Base-by-base conservation (phyloP, 2,888 invertebrate genomes). In the Mesoligia furuncula region DNA sequence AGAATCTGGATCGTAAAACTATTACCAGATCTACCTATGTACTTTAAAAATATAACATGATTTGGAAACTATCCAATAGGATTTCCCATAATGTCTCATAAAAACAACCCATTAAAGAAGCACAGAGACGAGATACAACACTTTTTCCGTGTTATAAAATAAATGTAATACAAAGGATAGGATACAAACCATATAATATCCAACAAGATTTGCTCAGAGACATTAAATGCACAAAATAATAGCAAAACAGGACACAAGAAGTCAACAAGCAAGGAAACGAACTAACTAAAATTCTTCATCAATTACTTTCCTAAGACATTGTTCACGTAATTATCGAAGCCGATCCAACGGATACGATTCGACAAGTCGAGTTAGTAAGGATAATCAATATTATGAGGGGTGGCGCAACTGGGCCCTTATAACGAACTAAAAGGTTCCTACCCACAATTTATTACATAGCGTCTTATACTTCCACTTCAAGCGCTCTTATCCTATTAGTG, bases 401-500 rank as follows among this genome's bases (percentile, higher is more conserved):
- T 79, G 82, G 66, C 84, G 75, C 80, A 79, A 85, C 83, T 78
- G 73, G 77, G 75, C 80, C 80, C 81, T 83, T 86, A 84, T 84
- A 84, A 85, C 81, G 54, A 83, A 81, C 81, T 85, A 80, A 81
- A 86, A 87, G 84, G 79, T 68, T 80, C 80, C 75, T 77, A 82
- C 86, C 74, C 81, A 82, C 85, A 83, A 85, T 88, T 86, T 87
- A 88, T 81, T 88, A 80, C 64, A 77, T 82, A 79, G 78, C 83
- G 77, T 85, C 85, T 88, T 87, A 85, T 84, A 85, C 85, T 84
- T 84, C 79, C 48, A 81, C 83, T 86, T 84, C 68, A 86, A 88
- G 84, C 85, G 80, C 80, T 87, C 84, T 88, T 87, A 89, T 89
- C 84, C 83, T 84, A 87, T 89, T 89, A 90, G 82, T 80, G 78